These are phyloP conservation scores for Drosophila rufa DNA, from an alignment of 1,140 invertebrate genomes.

Conservation along the genomic window DNA sequence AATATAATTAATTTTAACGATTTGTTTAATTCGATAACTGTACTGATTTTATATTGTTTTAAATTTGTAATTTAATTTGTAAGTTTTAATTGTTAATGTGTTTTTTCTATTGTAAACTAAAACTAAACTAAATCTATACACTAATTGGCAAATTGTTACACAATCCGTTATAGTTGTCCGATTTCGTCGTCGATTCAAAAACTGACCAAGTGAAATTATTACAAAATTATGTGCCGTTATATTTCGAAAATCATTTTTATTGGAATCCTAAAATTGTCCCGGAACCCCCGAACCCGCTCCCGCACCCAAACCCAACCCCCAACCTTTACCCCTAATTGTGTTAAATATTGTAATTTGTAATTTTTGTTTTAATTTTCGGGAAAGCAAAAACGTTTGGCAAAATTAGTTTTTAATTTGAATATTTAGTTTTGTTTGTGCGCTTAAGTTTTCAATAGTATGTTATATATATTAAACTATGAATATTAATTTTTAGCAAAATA, in stretches of 20 bases:
- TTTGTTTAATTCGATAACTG: constrained; percentile 81
- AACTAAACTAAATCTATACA: constrained; percentile 59
- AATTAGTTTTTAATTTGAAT: constrained; percentile 81
- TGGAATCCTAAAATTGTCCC: constrained; percentile 35
- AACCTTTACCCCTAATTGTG: constrained; percentile 47
- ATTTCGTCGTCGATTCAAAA: constrained; percentile 46
- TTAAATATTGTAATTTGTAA: constrained; percentile 84
- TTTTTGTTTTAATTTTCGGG: constrained; percentile 78
- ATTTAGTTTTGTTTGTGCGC: constrained; percentile 81
- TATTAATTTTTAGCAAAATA: constrained; percentile 82
- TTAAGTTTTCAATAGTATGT: constrained; percentile 81
- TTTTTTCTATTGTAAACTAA: constrained; percentile 80
- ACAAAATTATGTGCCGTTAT: constrained; percentile 65
- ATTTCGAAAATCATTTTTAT: constrained; percentile 36
- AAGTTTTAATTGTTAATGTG: constrained; percentile 82
- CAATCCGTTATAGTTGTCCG: constrained; percentile 69
- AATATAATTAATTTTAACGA: constrained; percentile 74
- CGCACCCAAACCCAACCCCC: neutral
- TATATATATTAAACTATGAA: constrained; percentile 72
- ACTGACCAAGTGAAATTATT: constrained; percentile 34
- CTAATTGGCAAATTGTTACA: constrained; percentile 77
- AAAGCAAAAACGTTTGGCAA: constrained; percentile 84
- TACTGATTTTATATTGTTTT: constrained; percentile 83
- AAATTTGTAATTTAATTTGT: constrained; percentile 79
- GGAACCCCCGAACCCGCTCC: neutral